Percentiles rank a stretch among this genome's conserved stretches.
Evolutionary conservation across 1,140 invertebrate genomes (phyloP).

Genomic region (Magallana gigas): DNA sequence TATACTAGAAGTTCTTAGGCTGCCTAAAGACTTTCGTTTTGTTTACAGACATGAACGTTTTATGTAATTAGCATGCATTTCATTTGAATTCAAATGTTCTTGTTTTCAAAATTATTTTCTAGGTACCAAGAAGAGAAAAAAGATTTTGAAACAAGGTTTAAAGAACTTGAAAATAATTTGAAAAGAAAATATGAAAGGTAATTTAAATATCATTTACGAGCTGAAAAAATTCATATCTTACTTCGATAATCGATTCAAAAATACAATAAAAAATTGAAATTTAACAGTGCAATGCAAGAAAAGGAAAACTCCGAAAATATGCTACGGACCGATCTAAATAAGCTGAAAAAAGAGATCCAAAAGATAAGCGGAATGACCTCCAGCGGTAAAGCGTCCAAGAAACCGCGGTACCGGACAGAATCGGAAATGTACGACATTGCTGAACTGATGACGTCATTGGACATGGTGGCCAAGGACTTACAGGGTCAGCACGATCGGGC

Average conservation of each 20-base stretch:
- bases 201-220: neutral
- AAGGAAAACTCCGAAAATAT: neutral
- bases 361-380: neutral
- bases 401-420: neutral
- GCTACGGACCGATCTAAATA: constrained; percentile 1
- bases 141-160: constrained; percentile 42
- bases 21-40: too few species aligned
- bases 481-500: neutral
- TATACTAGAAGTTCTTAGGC: too few species aligned
- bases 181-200: constrained; percentile 32
- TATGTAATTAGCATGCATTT: too few species aligned
- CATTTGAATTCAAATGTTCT: too few species aligned
- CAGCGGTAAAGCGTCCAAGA: neutral
- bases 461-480: constrained; percentile 19
- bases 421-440: neutral
- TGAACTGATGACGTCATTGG: constrained; percentile 2
- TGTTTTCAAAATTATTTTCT: neutral
- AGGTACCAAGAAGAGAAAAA: constrained; percentile 45
- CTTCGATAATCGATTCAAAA: neutral
- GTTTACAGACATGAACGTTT: too few species aligned
- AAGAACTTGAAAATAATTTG: constrained; percentile 42
- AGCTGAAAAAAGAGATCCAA: constrained; percentile 12
- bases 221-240: neutral
- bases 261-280: neutral
- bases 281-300: constrained; percentile 15